Evolutionary conservation across 1,140 invertebrate genomes (phyloP), one percentile per base, ranked within the genome.

Genomic region (Ganaspis sp.): DNA sequence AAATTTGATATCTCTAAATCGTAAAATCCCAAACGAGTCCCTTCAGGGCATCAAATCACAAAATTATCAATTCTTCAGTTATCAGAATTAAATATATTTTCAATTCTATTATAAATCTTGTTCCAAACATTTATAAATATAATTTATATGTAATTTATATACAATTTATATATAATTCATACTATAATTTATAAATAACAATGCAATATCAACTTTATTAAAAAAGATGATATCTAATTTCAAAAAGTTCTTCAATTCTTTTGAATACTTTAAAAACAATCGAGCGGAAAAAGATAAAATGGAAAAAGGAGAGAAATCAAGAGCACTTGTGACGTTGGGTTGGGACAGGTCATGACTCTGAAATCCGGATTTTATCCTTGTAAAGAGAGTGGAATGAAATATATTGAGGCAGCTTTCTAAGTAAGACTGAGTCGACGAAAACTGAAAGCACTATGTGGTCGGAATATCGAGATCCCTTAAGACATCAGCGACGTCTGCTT

Each of bases 361-460:
- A 58, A 26, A 26, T 58, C 19, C 12, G 21, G 12, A 15, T 58
- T 58, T 23, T 12, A 58, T 26, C 12, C 11, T 15, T 26, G 54
- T 26, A 58, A 58, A 58, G 54, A 26, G 15, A 4, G 23, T 26
- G 5, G 21, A 11, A 58, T 58, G 12, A 26, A 26, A 58, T 29
- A 58, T 5, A 58, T 9, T 26, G 23, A 58, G 23, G 21, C 21
- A 58, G 54, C 11, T 26, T 45, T n/a, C 21, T 5, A 58, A 26
- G 54, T 58, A 58, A 54, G 54, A 58, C 54, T 58, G 54, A 58
- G 54, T 58, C 54, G 21, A 29, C 54, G 54, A 58, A 58, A 58
- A 58, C 54, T 58, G 23, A 58, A 58, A 26, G 54, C 54, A 58
- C 54, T 58, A 29, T 58, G 54, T 58, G 54, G 54, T 58, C 9